Conservation (phyloP, 2,888 invertebrate genomes). For the Ommatoiulus sabulosus region DNA sequence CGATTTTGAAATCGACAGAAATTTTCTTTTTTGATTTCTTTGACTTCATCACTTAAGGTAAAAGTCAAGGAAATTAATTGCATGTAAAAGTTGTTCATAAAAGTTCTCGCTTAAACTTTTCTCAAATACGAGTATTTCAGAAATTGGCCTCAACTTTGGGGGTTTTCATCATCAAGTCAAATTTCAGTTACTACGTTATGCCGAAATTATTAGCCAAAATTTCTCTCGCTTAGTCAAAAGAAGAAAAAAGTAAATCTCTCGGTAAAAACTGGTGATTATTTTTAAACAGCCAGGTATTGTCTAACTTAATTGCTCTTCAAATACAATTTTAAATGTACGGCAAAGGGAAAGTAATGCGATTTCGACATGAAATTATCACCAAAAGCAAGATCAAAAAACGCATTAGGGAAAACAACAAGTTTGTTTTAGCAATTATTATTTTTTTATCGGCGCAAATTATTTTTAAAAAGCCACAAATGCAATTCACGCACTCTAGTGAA, state of each 20-base stretch:
- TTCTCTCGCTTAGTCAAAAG: neutral
- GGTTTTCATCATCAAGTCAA: neutral
- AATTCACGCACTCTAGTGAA: neutral
- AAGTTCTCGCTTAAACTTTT: too few relatives aligned
- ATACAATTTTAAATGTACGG: neutral
- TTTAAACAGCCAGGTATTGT: neutral
- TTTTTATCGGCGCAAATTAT: neutral
- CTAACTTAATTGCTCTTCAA: conserved; percentile 2
- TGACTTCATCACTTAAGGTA: too few relatives aligned
- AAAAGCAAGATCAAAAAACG: neutral
- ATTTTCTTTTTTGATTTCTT: too few relatives aligned
- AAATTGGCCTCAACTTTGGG: neutral
- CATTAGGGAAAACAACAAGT: neutral
- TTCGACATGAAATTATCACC: neutral
- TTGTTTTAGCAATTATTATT: neutral
- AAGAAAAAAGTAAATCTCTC: neutral
- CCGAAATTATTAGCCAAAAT: neutral
- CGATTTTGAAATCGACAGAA: too few relatives aligned
- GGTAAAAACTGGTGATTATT: neutral
- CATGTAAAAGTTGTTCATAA: too few relatives aligned
- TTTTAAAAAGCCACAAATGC: neutral
- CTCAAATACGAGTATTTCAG: neutral
- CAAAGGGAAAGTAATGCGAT: neutral
- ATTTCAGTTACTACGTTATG: neutral
- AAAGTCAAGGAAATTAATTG: too few relatives aligned